A percentile compares a stretch with the other conserved stretches of the same genome.
These are phyloP conservation scores for Trichogramma evanescens DNA, from an alignment of 2,888 invertebrate species.

Conservation along the genomic window DNA sequence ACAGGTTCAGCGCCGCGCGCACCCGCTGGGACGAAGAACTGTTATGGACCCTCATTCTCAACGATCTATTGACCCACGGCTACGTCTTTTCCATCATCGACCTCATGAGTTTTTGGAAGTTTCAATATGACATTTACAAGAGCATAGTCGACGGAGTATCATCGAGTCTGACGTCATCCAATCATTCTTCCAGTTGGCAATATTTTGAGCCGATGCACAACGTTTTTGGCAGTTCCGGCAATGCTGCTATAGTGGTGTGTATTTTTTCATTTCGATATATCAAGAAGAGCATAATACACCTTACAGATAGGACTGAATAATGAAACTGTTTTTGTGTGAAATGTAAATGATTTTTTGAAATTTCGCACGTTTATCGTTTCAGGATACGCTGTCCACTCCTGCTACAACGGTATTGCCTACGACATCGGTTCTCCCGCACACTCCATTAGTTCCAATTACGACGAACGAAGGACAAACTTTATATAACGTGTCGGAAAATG, in stretches of 20 bases:
- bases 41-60: constrained; percentile 2
- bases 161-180: background rate
- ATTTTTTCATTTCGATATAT: background rate
- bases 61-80: background rate
- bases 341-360: too few species aligned
- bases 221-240: background rate
- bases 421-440: too few species aligned
- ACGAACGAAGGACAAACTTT: too few species aligned
- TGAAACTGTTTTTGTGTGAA: too few species aligned
- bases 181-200: background rate
- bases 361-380: too few species aligned
- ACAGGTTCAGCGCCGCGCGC: background rate
- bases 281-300: too few species aligned
- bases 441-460: too few species aligned
- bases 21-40: background rate
- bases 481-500: too few species aligned
- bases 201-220: constrained; percentile 9
- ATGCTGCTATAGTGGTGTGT: background rate
- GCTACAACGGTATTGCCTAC: too few species aligned
- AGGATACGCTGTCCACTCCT: too few species aligned
- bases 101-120: constrained; percentile 5
- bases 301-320: too few species aligned
- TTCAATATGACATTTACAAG: constrained; percentile 4
- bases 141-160: background rate
- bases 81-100: background rate